Evolutionary conservation across 2,888 invertebrate genomes (phyloP), one percentile per base, ranked within the genome.

Genomic region (Yponomeuta plumbellus): DNA sequence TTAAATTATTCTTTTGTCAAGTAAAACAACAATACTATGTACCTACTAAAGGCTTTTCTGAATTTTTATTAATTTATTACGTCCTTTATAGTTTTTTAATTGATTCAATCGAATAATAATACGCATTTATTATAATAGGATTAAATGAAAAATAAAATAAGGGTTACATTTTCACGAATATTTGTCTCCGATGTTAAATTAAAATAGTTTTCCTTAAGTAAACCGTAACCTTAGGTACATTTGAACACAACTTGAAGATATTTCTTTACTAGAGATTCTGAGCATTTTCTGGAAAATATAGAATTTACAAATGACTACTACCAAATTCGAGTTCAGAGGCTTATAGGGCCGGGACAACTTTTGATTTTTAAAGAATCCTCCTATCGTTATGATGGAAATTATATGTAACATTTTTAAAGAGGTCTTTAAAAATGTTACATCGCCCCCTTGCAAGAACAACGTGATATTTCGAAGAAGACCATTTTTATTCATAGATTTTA

Each of bases 251-350:
- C 3, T 11, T 44, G 11, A 44, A 17, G 44, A 44, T 44, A 44
- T 44, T 44, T 44, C 17, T 13, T 44, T 6, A 22, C 23, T 20
- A 21, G 59, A 4, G 22, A 59, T 59, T 59, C 59, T 59, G 59
- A 59, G 62, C 62, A 62, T 39, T 62, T 26, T 39, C 13, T 20
- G 62, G 17, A 34, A 34, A 62, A 10, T 62, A 44, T 44, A 17
- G 10, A 34, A 62, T n/a, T 34, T n/a, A 62, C 17, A 62, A 21
- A 20, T 58, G 8, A 58, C n/a, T 58, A 21, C 3, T 44, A 44
- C 13, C 11, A 5, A 59, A 21, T 59, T 11, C 13, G 22, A 59
- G 59, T 59, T 22, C 21, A 11, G 59, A 21, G 22, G 22, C 0
- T 22, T 21, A 34, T 34, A 34, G 34, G 34, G 34, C 34, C 8